Percentiles rank a stretch among this genome's conserved stretches.
These are phyloP conservation scores for Melospiza georgiana DNA, from an alignment of 2,113 vertebrate genomes.

Conservation along the genomic window DNA sequence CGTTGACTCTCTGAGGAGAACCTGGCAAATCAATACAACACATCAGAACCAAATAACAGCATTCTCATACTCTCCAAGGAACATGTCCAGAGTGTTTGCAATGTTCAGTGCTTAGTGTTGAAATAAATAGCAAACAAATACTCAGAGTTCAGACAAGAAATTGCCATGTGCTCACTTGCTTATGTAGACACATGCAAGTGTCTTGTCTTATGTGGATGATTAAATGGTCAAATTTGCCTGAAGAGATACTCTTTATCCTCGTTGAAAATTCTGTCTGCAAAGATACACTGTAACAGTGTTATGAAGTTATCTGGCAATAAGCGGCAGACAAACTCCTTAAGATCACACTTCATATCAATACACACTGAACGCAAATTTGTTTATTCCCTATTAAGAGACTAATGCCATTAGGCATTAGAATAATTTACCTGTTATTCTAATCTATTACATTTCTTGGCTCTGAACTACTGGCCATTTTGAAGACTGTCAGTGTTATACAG, in stretches of 20 bases:
- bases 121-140: not conserved
- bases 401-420: not conserved
- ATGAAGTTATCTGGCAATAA: not conserved
- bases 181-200: fast-evolving
- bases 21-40: slow-evolving; percentile 71
- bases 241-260: not conserved
- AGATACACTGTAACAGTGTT: not conserved
- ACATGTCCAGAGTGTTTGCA: fast-evolving
- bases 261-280: not conserved
- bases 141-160: not conserved
- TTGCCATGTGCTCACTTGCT: not conserved
- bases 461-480: not conserved
- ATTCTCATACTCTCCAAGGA: not conserved
- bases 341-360: not conserved
- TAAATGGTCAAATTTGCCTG: not conserved
- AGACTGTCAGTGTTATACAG: not conserved
- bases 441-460: not conserved
- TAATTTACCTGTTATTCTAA: not conserved
- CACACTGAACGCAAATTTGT: not conserved
- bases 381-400: not conserved
- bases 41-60: not conserved
- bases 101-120: not conserved
- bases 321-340: not conserved
- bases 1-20: slow-evolving; percentile 92
- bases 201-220: not conserved